Conservation (phyloP, 2,888 invertebrate species). For the Onchidella celtica region DNA sequence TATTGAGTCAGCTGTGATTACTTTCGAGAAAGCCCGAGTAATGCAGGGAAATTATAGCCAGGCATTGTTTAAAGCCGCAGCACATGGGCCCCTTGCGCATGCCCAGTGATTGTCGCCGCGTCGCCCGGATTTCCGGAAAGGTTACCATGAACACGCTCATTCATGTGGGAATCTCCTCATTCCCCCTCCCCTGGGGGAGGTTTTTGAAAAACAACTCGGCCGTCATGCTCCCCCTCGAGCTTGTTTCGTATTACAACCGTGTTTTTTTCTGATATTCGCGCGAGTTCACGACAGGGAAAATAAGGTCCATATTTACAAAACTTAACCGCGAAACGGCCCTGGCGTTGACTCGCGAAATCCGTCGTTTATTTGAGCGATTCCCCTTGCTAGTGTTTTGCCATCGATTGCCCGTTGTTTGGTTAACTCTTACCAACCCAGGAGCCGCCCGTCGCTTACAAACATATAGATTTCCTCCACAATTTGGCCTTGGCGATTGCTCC, state of each 20-base stretch:
- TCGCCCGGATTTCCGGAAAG: conserved; percentile 38
- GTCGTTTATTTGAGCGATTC: conserved; percentile 34
- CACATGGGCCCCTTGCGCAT: conserved; percentile 16
- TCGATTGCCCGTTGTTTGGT: conserved; percentile 27
- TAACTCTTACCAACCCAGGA: conserved; percentile 16
- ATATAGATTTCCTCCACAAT: conserved; percentile 1
- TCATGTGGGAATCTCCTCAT: neutral
- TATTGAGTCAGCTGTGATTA: conserved; percentile 35
- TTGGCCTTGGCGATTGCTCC: neutral
- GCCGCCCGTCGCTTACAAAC: conserved; percentile 6
- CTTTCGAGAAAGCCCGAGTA: conserved; percentile 23
- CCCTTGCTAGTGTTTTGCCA: conserved; percentile 22
- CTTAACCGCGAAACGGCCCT: conserved; percentile 18
- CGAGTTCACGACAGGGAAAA: neutral
- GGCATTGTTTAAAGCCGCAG: conserved; percentile 27
- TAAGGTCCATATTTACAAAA: conserved; percentile 12
- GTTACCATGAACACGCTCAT: conserved; percentile 30
- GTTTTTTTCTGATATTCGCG: conserved; percentile 27
- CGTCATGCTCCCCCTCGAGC: neutral
- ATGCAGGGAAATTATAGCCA: conserved; percentile 21
- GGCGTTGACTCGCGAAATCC: conserved; percentile 26
- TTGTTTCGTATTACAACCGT: neutral
- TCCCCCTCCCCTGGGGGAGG: neutral
- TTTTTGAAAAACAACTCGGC: neutral
- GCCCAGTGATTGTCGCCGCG: conserved; percentile 5